A percentile compares a stretch with the other conserved stretches of the same genome.
These are phyloP conservation scores for Tineola bisselliella DNA, from an alignment of 2,888 invertebrate species.

Conservation along the genomic window DNA sequence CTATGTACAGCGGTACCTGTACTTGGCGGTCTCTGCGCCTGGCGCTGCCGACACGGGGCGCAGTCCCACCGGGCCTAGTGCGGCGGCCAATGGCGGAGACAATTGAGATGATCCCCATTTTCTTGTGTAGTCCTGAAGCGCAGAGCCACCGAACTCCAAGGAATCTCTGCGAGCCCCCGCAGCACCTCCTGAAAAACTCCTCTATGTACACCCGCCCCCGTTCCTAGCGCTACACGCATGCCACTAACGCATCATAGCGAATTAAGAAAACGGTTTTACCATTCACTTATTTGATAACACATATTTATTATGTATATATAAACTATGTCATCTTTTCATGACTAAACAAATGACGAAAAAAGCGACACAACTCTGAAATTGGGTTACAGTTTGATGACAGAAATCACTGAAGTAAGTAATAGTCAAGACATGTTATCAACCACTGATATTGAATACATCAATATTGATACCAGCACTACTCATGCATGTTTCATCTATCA, in stretches of 20 bases:
- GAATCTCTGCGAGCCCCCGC: slow-evolving; percentile 58
- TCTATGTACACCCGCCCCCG: slow-evolving; percentile 21
- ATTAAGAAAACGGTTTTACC: too few relatives aligned
- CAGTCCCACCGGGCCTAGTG: slow-evolving; percentile 75
- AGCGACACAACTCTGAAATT: too few relatives aligned
- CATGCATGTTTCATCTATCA: too few relatives aligned
- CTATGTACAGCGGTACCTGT: slow-evolving; percentile 52
- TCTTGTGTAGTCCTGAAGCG: slow-evolving; percentile 63
- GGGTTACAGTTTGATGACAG: too few relatives aligned
- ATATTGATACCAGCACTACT: too few relatives aligned
- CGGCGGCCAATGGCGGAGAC: slow-evolving; percentile 78
- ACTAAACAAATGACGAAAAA: too few relatives aligned
- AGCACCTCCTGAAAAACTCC: slow-evolving; percentile 23
- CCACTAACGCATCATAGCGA: background rate
- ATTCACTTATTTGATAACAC: too few relatives aligned
- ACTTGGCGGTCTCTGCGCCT: slow-evolving; percentile 86
- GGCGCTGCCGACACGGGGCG: slow-evolving; percentile 76
- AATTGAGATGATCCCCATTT: slow-evolving; percentile 69
- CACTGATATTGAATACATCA: too few relatives aligned
- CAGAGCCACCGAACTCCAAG: slow-evolving; percentile 64
- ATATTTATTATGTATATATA: too few relatives aligned
- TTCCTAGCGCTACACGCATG: background rate
- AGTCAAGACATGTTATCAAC: too few relatives aligned
- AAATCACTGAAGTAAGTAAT: too few relatives aligned
- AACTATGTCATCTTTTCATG: too few relatives aligned